Conservation (phyloP, 1,140 invertebrate species). For the Tetranychus cinnabarinus region DNA sequence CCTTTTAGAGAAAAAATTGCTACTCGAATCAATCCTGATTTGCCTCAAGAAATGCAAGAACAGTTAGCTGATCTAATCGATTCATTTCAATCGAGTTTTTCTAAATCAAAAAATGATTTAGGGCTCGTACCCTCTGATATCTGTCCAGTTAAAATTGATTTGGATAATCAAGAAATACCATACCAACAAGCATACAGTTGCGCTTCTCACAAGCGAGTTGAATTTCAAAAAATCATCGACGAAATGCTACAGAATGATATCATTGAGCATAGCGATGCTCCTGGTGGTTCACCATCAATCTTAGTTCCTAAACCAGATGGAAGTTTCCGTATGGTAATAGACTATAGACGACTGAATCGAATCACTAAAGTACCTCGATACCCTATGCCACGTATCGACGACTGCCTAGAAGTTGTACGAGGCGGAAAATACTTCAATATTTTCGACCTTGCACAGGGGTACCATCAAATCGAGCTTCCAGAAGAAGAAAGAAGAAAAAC, state of each 20-base stretch:
- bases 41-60: no score
- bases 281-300: neutral
- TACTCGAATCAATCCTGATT: no score
- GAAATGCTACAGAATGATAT: neutral
- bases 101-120: no score
- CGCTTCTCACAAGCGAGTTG: no score
- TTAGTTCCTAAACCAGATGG: neutral
- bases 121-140: no score
- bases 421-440: slow-evolving; percentile 20
- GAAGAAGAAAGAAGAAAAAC: neutral
- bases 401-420: slow-evolving; percentile 2
- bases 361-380: slow-evolving; percentile 23
- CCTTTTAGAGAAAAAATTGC: no score
- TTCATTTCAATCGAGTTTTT: no score
- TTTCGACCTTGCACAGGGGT: slow-evolving; percentile 25
- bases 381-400: slow-evolving; percentile 20
- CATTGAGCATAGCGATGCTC: neutral
- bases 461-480: slow-evolving; percentile 18
- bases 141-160: no score
- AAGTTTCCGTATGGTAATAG: slow-evolving; percentile 4
- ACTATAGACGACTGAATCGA: slow-evolving; percentile 25
- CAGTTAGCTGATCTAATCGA: no score
- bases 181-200: no score
- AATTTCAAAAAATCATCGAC: neutral
- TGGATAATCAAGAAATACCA: no score